phyloP scores from a whole-genome alignment of 2,797 vertebrate genomes.

The Poecilia gillii region DNA sequence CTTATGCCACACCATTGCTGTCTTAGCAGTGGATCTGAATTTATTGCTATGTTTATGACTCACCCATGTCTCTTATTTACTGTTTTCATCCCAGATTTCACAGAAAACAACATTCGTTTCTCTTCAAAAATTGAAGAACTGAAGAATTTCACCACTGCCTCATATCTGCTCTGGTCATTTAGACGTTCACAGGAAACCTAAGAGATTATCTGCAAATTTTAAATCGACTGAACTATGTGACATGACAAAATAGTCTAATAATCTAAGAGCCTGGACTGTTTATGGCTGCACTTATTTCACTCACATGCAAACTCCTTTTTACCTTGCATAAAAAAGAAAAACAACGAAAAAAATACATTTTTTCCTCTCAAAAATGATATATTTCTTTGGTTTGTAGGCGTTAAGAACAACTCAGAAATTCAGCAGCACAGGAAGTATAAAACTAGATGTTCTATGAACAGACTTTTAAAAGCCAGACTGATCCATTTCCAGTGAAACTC shows the following conservation, averaged over 20 bases:
- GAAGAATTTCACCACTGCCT: background rate
- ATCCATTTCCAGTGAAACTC: conserved; percentile 20
- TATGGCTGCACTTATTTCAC: background rate
- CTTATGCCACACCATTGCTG: background rate
- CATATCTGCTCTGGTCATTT: background rate
- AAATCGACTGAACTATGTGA: background rate
- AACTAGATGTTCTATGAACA: background rate
- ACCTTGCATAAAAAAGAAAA: background rate
- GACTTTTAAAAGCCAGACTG: background rate
- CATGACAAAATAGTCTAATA: background rate
- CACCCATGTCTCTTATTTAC: background rate
- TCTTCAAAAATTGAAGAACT: background rate
- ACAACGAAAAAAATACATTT: background rate
- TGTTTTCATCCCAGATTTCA: background rate
- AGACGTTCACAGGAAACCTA: background rate
- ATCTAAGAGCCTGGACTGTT: background rate
- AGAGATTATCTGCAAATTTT: background rate
- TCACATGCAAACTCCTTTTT: background rate
- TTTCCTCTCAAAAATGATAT: background rate
- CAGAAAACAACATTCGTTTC: background rate
- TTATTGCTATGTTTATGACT: background rate
- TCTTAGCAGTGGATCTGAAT: background rate
- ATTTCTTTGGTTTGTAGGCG: background rate
- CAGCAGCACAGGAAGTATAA: background rate
- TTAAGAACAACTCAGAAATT: background rate